These are phyloP conservation scores for Epirrhoe alternata DNA, from an alignment of 2,888 invertebrate genomes.

Conservation along the genomic window DNA sequence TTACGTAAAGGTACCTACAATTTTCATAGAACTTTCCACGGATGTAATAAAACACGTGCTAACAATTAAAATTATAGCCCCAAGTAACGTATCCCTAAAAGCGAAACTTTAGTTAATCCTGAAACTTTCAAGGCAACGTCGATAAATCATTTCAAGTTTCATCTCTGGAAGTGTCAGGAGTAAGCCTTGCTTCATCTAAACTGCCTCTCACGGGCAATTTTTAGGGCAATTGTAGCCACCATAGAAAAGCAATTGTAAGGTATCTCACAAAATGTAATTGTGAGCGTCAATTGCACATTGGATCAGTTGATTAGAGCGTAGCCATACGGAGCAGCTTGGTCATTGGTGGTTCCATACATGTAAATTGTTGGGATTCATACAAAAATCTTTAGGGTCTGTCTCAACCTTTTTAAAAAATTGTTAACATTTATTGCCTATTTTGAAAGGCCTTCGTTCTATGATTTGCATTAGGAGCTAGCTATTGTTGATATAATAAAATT, in stretches of 20 bases:
- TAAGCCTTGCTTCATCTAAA: conserved; percentile 48
- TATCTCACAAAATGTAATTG: no score
- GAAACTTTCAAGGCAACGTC: conserved; percentile 42
- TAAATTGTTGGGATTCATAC: no score
- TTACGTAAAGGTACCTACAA: not conserved
- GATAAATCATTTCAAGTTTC: conserved; percentile 64
- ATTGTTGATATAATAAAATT: not conserved
- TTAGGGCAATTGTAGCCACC: not conserved
- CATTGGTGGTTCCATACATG: no score
- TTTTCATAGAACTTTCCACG: conserved; percentile 14
- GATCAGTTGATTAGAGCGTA: no score
- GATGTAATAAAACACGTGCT: conserved; percentile 21
- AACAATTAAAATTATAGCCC: conserved; percentile 21
- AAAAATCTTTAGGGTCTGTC: no score
- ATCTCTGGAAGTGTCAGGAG: conserved; percentile 61
- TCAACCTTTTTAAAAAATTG: no score
- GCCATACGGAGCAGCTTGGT: no score
- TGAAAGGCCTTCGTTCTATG: no score
- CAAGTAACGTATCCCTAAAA: conserved; percentile 20
- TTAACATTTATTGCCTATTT: no score
- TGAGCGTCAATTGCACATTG: no score
- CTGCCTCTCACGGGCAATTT: not conserved
- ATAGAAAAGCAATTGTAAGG: not conserved
- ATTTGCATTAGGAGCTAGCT: no score
- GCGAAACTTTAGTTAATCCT: conserved; percentile 28